Percentiles rank a stretch among this genome's conserved stretches.
phyloP scores from a whole-genome alignment of 2,888 invertebrate species.

The Diarsia brunnea region DNA sequence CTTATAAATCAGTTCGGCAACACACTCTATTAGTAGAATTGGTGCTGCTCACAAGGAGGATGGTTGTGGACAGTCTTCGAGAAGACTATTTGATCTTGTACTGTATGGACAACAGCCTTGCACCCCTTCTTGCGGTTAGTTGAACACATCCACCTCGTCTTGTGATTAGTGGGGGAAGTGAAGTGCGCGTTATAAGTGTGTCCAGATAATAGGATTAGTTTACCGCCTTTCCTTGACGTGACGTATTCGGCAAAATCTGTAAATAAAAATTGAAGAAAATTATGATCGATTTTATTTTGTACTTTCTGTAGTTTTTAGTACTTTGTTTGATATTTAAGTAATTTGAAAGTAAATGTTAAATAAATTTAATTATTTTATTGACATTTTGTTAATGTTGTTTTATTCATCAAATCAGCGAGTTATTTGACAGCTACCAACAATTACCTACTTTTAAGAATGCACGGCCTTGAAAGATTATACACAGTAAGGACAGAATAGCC shows the following conservation, averaged over 20 bases:
- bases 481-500: not conserved
- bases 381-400: not conserved
- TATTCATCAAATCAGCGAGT: not conserved
- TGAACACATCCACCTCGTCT: slow-evolving; percentile 41
- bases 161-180: slow-evolving; percentile 11
- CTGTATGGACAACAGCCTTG: slow-evolving; percentile 57
- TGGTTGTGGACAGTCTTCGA: slow-evolving; percentile 48
- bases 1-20: not conserved
- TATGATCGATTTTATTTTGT: too few species aligned
- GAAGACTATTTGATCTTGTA: slow-evolving; percentile 33
- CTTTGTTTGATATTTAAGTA: not conserved
- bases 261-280: not conserved
- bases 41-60: slow-evolving; percentile 3
- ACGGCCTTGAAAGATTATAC: not conserved
- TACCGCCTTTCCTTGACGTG: slow-evolving; percentile 26
- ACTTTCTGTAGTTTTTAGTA: too few species aligned
- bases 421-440: not conserved
- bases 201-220: slow-evolving; percentile 8
- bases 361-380: not conserved
- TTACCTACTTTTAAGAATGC: not conserved
- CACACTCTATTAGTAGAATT: not conserved
- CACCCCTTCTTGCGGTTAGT: slow-evolving; percentile 44
- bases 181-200: slow-evolving; percentile 5
- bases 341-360: not conserved
- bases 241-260: slow-evolving; percentile 16